These are phyloP conservation scores for Bombus confusus DNA, from an alignment of 1,140 invertebrate species.

Conservation along the genomic window DNA sequence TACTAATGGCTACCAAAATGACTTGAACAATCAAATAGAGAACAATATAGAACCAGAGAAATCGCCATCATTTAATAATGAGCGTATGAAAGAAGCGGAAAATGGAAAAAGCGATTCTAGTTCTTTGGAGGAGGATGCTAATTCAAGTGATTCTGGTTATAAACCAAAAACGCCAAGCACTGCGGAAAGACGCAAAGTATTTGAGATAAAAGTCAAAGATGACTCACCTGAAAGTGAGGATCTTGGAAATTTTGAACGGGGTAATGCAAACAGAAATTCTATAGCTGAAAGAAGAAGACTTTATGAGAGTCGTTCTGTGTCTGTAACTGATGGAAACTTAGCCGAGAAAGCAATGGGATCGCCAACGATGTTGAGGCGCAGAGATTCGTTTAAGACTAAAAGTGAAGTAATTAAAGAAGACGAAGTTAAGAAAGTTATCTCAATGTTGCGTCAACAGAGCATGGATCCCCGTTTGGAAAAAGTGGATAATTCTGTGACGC, in stretches of 20 bases:
- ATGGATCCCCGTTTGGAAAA: slow-evolving; percentile 81
- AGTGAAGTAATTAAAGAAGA: slow-evolving; percentile 84
- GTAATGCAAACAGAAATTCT: slow-evolving; percentile 85
- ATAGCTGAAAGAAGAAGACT: slow-evolving; percentile 90
- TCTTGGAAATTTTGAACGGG: slow-evolving; percentile 83
- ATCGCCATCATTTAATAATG: slow-evolving; percentile 71
- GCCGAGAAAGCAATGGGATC: slow-evolving; percentile 87
- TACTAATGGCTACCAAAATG: slow-evolving; percentile 67
- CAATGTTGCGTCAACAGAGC: slow-evolving; percentile 82
- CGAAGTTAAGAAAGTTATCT: slow-evolving; percentile 81
- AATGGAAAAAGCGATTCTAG: slow-evolving; percentile 86
- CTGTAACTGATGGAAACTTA: slow-evolving; percentile 83
- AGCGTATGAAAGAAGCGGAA: slow-evolving; percentile 77
- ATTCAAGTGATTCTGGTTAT: slow-evolving; percentile 84
- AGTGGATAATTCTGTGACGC: slow-evolving; percentile 79
- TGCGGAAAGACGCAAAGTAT: slow-evolving; percentile 88
- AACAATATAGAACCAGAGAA: slow-evolving; percentile 72
- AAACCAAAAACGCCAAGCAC: slow-evolving; percentile 89
- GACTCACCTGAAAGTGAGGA: slow-evolving; percentile 81
- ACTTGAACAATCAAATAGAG: slow-evolving; percentile 56
- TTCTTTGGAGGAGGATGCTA: slow-evolving; percentile 85
- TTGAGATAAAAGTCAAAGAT: slow-evolving; percentile 84
- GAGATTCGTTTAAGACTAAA: slow-evolving; percentile 85
- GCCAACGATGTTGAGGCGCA: slow-evolving; percentile 86
- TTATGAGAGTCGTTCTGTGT: slow-evolving; percentile 88